Conservation (phyloP, 2,113 vertebrate genomes). For the Sander lucioperca region DNA sequence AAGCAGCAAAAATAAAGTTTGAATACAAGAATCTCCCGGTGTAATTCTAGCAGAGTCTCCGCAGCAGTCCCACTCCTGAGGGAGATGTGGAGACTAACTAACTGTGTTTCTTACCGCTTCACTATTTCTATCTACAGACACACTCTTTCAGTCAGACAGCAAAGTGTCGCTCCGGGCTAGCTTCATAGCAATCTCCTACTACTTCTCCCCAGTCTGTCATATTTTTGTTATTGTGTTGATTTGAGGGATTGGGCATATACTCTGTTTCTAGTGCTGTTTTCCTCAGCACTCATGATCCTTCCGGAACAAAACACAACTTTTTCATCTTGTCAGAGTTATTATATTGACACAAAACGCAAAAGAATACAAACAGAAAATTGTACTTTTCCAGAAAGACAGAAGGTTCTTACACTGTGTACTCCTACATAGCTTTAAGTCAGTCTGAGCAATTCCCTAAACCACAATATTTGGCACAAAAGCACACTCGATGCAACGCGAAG, state of each 20-base stretch:
- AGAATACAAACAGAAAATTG: not conserved
- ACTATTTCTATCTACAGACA: slow-evolving; percentile 72
- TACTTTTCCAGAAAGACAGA: not conserved
- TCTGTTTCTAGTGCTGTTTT: slow-evolving; percentile 18
- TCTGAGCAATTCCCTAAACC: slow-evolving; percentile 32
- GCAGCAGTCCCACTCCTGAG: slow-evolving; percentile 40
- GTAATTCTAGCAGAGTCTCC: slow-evolving; percentile 4
- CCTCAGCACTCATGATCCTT: not conserved
- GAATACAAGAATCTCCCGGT: not conserved
- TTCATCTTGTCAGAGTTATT: not conserved
- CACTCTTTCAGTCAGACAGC: slow-evolving; percentile 53
- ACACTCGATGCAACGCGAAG: slow-evolving; percentile 15
- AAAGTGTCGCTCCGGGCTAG: slow-evolving; percentile 64
- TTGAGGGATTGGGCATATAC: slow-evolving; percentile 36
- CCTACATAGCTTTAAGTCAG: not conserved
- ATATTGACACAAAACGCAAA: not conserved
- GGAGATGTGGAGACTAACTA: slow-evolving; percentile 43
- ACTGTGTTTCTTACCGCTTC: slow-evolving; percentile 33
- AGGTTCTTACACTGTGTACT: not conserved
- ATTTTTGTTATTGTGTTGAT: slow-evolving; percentile 40
- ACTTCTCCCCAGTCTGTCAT: slow-evolving; percentile 46
- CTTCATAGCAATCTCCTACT: slow-evolving; percentile 51
- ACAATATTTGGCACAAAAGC: slow-evolving; percentile 24
- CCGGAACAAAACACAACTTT: slow-evolving; percentile 5
- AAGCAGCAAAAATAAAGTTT: slow-evolving; percentile 7